A percentile compares a stretch with the other conserved stretches of the same genome.
Conservation (phyloP, 2,113 vertebrate genomes). For the Hippocampus comes region DNA sequence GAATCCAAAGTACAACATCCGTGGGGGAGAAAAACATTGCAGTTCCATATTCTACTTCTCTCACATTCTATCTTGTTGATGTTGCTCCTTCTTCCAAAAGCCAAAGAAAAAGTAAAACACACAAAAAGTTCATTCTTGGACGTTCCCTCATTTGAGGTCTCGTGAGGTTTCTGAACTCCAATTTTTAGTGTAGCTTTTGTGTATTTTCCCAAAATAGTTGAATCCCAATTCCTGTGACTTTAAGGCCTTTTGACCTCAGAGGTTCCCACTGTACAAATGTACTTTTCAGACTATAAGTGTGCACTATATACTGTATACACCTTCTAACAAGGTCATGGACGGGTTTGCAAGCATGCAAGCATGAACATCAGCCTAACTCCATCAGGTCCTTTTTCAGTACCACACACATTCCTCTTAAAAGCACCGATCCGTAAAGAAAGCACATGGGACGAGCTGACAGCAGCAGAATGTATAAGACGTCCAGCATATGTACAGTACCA, state of each 20-base stretch:
- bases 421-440: conserved; percentile 36
- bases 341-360: conserved; percentile 18
- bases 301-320: background rate
- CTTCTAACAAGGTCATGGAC: background rate
- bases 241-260: too few species aligned
- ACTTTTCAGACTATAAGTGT: too few species aligned
- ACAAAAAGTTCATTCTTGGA: background rate
- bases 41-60: too few species aligned
- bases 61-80: background rate
- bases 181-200: too few species aligned
- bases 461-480: conserved; percentile 40
- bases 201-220: too few species aligned
- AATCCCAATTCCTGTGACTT: too few species aligned
- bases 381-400: conserved; percentile 14
- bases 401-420: conserved; percentile 36
- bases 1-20: too few species aligned
- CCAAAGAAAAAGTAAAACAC: background rate
- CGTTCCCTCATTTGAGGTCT: background rate
- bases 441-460: conserved; percentile 55
- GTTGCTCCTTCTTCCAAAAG: background rate
- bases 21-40: too few species aligned
- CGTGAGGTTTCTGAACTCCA: too few species aligned
- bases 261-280: too few species aligned
- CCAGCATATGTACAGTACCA: conserved; percentile 41
- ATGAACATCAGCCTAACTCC: conserved; percentile 31